Conservation (phyloP, 2,113 vertebrate species). For the Nycticryphes semicollaris region DNA sequence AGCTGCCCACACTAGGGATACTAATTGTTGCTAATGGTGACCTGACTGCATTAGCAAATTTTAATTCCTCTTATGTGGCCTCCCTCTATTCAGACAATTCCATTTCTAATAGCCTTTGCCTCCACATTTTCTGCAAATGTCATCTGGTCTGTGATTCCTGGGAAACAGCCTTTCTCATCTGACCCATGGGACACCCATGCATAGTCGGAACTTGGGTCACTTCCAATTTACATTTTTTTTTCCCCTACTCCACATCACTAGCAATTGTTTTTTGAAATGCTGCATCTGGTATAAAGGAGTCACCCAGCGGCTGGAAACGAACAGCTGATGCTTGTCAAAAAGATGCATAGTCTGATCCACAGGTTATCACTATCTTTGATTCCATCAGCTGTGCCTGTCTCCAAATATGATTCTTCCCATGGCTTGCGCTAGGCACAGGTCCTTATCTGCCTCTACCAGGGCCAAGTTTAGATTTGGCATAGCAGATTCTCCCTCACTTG, state of each 20-base stretch:
- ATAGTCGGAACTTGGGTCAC: neutral
- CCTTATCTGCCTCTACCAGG: slow-evolving; percentile 64
- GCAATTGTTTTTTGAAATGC: slow-evolving; percentile 59
- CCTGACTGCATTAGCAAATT: slow-evolving; percentile 27
- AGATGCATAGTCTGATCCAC: slow-evolving; percentile 53
- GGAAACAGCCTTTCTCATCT: slow-evolving; percentile 59
- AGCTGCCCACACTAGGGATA: neutral
- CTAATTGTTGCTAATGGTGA: neutral
- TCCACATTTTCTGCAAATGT: slow-evolving; percentile 59
- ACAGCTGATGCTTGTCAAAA: slow-evolving; percentile 65
- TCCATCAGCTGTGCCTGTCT: slow-evolving; percentile 60
- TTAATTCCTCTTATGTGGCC: neutral
- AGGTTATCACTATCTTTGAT: slow-evolving; percentile 64
- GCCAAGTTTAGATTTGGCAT: slow-evolving; percentile 68
- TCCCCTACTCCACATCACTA: neutral
- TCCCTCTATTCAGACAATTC: neutral
- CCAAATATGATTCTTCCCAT: slow-evolving; percentile 54
- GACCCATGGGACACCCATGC: slow-evolving; percentile 52
- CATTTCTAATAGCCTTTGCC: slow-evolving; percentile 36
- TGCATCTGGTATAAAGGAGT: slow-evolving; percentile 61
- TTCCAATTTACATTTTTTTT: slow-evolving; percentile 5
- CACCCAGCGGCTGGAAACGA: slow-evolving; percentile 50
- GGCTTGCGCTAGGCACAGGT: slow-evolving; percentile 53
- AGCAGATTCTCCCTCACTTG: slow-evolving; percentile 63
- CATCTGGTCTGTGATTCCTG: slow-evolving; percentile 56